Evolutionary conservation across 2,113 vertebrate genomes (phyloP), one percentile per base, ranked within the genome.

Genomic region (Pampusana beccarii): DNA sequence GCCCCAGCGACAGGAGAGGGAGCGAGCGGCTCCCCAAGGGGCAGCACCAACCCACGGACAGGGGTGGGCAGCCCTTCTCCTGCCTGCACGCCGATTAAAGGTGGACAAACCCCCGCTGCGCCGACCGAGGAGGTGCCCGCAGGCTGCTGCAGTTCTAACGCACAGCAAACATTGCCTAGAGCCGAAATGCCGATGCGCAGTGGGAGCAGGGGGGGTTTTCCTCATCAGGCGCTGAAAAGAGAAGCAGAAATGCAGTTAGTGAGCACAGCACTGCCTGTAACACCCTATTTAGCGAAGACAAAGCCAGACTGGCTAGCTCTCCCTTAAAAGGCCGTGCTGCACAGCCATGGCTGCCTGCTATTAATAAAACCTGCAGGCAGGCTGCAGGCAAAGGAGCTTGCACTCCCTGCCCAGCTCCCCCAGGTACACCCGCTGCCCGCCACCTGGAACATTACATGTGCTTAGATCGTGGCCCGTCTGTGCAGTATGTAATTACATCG

Each of bases 311-410:
- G 44, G 72, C 90, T 80, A 17, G 88, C 69, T 95, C 95, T 92
- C 78, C 96, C 96, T 97, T 95, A 97, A 95, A 95, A 91, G 89
- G 91, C 89, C 38, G 80, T 0, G 65, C 85, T 48, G 57, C 66
- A 10, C 26, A 46, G 90, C 50, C 79, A 25, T 6, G 72, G 3
- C 84, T 36, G 78, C 87, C 80, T 26, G 20, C 11, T 13, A 46
- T 46, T 46, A 46, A 46, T 46, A 3, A 65, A 66, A 56, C 42
- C 62, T 7, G 1, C 17, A 14, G 50, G 80, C 64, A 13, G 40
- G 65, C 80, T 62, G 42, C 40, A 19, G 44, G 48, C 18, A 10
- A 23, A 23, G 87, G 12, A 65, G 28, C 33, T 18, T 5, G 48
- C 40, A 2, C 24, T 21, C 31, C 4, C 44, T 46, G 44, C 44